Base-by-base conservation (phyloP, 2,113 vertebrate genomes). In the Chascanopsetta lugubris region DNA sequence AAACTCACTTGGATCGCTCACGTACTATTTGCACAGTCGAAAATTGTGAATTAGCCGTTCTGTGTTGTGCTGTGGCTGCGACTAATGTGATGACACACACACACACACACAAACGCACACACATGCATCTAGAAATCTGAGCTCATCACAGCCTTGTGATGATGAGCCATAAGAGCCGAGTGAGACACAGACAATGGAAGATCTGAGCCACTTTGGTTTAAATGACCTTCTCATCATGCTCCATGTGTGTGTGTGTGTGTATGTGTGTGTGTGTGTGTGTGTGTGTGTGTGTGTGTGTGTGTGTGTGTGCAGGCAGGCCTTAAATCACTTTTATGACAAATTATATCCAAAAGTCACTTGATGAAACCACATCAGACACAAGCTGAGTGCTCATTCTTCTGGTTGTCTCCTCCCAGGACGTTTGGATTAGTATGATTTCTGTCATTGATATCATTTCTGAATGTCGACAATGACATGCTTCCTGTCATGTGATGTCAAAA, bases 41-140 rank as follows among this genome's bases (percentile, higher is more conserved):
- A n/a, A n/a, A 43, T 65, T 60, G 7, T 5, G 8, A 3, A 29
- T 38, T 7, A 50, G 42, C 11, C 43, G 47, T 25, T 49, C 18
- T 32, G 24, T 2, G 17, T 29, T 32, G 24, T 2, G 17, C 32
- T 24, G 30, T 62, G 22, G 21, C 49, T 46, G 27, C 22, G 40
- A 21, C 46, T 32, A 57, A 55, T 45, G 20, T 1, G 43, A 60
- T 68, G 83, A 88, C 64, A 38, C 30, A 54, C 49, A 30, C 2
- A 22, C 51, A 47, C n/a, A 42, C 60, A 61, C 29, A 5, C 29
- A 4, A 30, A 30, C 34, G 3, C 34, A 38, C 34, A 13, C 12
- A 38, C 42, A 61, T 17, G 53, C 12, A 22, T 2, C 43, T 10
- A 26, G 34, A 47, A 13, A 1, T 7, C 27, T 67, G 56, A 74